Conservation (phyloP, 1,140 invertebrate genomes). For the Mya arenaria region DNA sequence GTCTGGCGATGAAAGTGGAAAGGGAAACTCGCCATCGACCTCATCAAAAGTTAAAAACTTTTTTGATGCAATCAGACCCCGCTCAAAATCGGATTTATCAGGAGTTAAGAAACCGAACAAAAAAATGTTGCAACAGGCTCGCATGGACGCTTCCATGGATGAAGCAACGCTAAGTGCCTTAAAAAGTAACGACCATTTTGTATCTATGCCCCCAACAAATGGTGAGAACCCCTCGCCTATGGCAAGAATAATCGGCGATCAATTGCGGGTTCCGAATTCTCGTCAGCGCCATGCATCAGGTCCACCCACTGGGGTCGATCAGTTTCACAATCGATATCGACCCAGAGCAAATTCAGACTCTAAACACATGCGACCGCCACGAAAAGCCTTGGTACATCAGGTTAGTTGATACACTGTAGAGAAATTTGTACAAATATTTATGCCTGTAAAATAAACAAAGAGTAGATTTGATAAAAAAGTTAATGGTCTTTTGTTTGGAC, state of each 20-base stretch:
- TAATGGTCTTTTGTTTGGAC: no score
- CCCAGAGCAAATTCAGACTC: conserved; percentile 76
- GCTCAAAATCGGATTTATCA: conserved; percentile 89
- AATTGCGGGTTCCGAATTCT: conserved; percentile 61
- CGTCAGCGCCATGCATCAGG: conserved; percentile 70
- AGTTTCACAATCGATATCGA: conserved; percentile 74
- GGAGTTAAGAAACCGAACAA: conserved; percentile 75
- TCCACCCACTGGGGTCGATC: conserved; percentile 61
- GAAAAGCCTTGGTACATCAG: conserved; percentile 57
- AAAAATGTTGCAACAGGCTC: conserved; percentile 62
- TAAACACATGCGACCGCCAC: conserved; percentile 57
- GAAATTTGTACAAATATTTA: no score
- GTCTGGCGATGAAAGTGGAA: conserved; percentile 81
- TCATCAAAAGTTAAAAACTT: conserved; percentile 82
- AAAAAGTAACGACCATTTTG: conserved; percentile 54
- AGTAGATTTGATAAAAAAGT: no score
- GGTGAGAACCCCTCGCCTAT: conserved; percentile 65
- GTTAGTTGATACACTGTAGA: no score
- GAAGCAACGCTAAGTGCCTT: conserved; percentile 65
- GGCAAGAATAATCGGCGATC: conserved; percentile 75
- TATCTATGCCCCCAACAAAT: conserved; percentile 1
- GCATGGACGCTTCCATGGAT: conserved; percentile 76
- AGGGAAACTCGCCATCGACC: conserved; percentile 74
- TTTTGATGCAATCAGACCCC: conserved; percentile 92
- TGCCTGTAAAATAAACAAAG: no score